A percentile compares a stretch with the other conserved stretches of the same genome.
Evolutionary conservation across 2,113 vertebrate genomes (phyloP).

Genomic region (Sminthopsis crassicaudata): DNA sequence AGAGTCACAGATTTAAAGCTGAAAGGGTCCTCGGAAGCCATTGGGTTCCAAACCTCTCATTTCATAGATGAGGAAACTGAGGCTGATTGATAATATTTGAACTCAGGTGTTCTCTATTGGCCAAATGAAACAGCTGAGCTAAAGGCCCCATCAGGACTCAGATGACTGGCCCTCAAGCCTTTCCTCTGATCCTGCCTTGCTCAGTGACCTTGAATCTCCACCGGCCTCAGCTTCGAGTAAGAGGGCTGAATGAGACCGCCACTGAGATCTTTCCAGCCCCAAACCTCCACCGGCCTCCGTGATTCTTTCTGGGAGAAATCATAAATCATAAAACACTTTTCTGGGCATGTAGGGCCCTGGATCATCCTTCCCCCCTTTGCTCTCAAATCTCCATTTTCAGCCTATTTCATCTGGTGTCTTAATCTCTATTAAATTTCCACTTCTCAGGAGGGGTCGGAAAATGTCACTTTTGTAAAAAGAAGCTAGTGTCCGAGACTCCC

Average conservation of each 20-base stretch:
- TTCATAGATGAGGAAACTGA: neutral
- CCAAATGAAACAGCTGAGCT: neutral
- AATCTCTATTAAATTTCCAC: slow-evolving; percentile 7
- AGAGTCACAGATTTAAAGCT: neutral
- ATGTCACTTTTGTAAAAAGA: neutral
- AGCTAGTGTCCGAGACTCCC: neutral
- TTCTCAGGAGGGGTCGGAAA: neutral
- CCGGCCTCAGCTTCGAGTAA: neutral
- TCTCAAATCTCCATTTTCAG: neutral
- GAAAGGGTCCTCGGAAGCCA: neutral
- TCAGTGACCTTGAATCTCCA: neutral
- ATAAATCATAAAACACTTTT: neutral
- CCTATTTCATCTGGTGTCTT: neutral
- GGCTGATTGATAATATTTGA: neutral
- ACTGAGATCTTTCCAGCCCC: neutral
- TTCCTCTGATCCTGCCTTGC: neutral
- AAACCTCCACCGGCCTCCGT: neutral
- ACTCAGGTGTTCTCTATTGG: neutral
- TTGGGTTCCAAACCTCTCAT: neutral
- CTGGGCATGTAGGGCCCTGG: neutral
- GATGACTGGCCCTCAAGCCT: neutral
- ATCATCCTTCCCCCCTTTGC: neutral
- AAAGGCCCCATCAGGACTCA: neutral
- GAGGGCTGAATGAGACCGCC: neutral
- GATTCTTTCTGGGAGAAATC: neutral